A percentile compares a stretch with the other conserved stretches of the same genome.
Conservation (phyloP, 2,797 vertebrate genomes). For the Eulemur rubriventer region DNA sequence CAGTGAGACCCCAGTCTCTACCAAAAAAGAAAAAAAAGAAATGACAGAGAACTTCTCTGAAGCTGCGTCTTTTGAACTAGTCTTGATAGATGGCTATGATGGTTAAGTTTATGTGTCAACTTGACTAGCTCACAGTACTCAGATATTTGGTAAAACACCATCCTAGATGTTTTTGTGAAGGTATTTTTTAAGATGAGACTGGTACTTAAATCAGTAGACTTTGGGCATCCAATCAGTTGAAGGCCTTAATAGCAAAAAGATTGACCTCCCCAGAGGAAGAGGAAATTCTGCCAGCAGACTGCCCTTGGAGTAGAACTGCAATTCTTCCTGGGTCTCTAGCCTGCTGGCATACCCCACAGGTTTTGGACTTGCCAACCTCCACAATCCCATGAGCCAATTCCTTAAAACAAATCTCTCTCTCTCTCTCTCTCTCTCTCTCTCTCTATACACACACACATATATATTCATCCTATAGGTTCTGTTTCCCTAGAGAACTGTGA, state of each 20-base stretch:
- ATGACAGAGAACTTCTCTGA: neutral
- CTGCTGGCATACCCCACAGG: neutral
- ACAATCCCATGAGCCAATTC: neutral
- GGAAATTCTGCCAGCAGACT: neutral
- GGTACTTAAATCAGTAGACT: neutral
- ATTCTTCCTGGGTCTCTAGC: neutral
- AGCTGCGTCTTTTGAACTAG: neutral
- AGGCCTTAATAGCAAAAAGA: neutral
- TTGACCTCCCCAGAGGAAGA: neutral
- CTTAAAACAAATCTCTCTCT: neutral
- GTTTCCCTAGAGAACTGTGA: neutral
- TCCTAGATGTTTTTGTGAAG: neutral
- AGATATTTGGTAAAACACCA: neutral
- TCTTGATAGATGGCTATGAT: neutral
- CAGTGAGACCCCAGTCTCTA: neutral
- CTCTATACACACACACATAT: neutral
- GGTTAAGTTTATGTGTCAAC: neutral
- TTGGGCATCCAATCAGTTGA: neutral
- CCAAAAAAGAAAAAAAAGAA: neutral
- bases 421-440: neutral
- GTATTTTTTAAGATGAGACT: neutral
- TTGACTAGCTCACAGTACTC: neutral
- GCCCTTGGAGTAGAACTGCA: neutral
- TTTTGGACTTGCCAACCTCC: neutral
- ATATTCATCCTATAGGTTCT: neutral